Evolutionary conservation across 2,113 vertebrate species (phyloP), one percentile per base, ranked within the genome.

Genomic region (Elaphurus davidianus): DNA sequence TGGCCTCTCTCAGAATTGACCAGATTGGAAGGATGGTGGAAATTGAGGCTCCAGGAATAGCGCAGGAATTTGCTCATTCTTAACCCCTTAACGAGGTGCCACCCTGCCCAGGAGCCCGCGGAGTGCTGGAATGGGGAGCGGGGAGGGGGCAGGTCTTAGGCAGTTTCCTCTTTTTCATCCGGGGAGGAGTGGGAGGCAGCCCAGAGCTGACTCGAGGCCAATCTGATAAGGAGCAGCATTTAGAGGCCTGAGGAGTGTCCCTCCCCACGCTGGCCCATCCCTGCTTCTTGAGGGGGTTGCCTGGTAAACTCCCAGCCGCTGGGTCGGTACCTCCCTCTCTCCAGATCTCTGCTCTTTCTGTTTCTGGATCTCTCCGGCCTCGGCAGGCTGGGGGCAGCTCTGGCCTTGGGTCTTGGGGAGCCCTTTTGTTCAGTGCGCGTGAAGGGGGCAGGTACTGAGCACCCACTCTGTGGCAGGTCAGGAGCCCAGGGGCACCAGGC

Each of bases 1-100:
- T 82, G 90, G 87, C 96, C 97, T 97, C 88, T 98, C 71, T 76
- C 74, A 97, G 96, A 97, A 95, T 95, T 97, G 85, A 97, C 97
- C 54, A 95, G 97, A 98, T 97, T 98, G 97, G 97, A 96, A 98
- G 64, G 96, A 95, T 86, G 96, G 92, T 97, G 94, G 97, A 98
- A 98, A 97, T 57, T 16, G 5, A 96, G 95, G 74, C 43, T 98
- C 98, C 97, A 94, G 85, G 94, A 98, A 98, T 97, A 98, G 97
- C 95, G 21, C 54, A 97, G 67, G 97, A 98, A 98, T 98, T 88
- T 85, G 36, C 54, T 97, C 55, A 93, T 97, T 97, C 83, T 96
- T 97, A 94, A 96, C 92, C 96, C 50, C 96, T 57, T 59, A 60
- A 93, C 79, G 94, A 97, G 90, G 64, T 87, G 57, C 71, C 3